Evolutionary conservation across 2,888 invertebrate species (phyloP), one percentile per base, ranked within the genome.

Genomic region (Drosophila ezoana): DNA sequence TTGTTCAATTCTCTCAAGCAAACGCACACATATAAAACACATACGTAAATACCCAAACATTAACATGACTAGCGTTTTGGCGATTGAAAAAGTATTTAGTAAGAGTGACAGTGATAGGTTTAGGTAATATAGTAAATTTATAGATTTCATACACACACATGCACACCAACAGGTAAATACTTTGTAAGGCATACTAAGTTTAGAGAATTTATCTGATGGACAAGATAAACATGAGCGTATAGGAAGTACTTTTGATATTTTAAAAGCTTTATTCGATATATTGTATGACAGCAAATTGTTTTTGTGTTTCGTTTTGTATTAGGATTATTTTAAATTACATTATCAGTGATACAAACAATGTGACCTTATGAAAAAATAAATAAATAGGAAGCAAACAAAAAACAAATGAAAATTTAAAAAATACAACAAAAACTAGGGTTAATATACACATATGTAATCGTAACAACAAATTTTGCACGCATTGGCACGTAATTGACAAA

Each of bases 321-420:
- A 49, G 58, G 56, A 49, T 54, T 54, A 40, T 61, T 81, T 89
- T 59, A 49, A 75, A 69, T 68, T 85, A 76, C 62, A 84, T 75
- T 91, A 90, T 91, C 88, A 91, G 92, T 91, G 91, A 92, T 92
- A 91, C 87, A 90, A 92, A 91, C 90, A 90, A 92, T 90, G 91
- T 91, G 91, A 91, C 91, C 91, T 91, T 91, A 91, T 89, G 72
- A 83, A 78, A 75, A 44, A 81, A 75, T 71, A 85, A 79, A 76
- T 76, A 64, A 65, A 72, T 72, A 77, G 61, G 65, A 72, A 66
- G 68, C 71, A 69, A 72, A 76, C 57, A 35, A 60, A 64, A 60
- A 38, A 43, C 43, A 58, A 61, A 61, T 40, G n/a, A 44, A 48
- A 63, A 63, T 56, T 65, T 61, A 52, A 57, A 16, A 38, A 54